Percentiles rank a stretch among this genome's conserved stretches.
Conservation (phyloP, 1,140 invertebrate species). For the Diorhabda carinulata region DNA sequence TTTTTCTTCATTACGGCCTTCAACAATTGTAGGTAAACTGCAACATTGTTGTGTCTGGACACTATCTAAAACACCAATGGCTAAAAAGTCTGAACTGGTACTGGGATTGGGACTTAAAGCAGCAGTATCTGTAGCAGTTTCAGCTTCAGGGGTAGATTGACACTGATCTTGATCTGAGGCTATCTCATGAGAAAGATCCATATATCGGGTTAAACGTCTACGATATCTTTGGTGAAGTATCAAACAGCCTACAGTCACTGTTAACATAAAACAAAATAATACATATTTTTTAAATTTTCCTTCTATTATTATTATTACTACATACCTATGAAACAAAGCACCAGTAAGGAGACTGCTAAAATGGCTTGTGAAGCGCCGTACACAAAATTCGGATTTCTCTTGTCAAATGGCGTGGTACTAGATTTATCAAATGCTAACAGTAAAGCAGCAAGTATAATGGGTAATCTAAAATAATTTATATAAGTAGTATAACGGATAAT, state of each 20-base stretch:
- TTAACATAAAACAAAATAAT: constrained; percentile 26
- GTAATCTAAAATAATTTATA: constrained; percentile 49
- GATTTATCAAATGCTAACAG: constrained; percentile 49
- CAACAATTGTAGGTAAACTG: constrained; percentile 38
- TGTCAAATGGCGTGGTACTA: constrained; percentile 51
- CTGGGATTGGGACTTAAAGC: constrained; percentile 8
- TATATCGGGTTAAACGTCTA: constrained; percentile 49
- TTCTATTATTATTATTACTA: constrained; percentile 21
- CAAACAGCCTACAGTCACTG: constrained; percentile 69
- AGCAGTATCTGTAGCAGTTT: constrained; percentile 18
- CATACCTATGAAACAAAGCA: constrained; percentile 65
- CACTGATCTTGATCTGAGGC: constrained; percentile 27
- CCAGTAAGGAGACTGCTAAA: constrained; percentile 60
- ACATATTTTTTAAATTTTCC: background rate
- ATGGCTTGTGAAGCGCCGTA: constrained; percentile 71
- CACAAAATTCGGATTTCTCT: constrained; percentile 75
- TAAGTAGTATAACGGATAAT: too few species aligned
- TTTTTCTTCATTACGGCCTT: constrained; percentile 45
- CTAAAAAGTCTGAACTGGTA: constrained; percentile 31
- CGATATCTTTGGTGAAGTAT: constrained; percentile 66
- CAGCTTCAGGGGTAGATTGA: constrained; percentile 19
- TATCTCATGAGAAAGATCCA: constrained; percentile 45
- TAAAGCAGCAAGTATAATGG: constrained; percentile 48
- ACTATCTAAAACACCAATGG: background rate
- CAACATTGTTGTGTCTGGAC: constrained; percentile 35